Base-by-base conservation (phyloP, 2,113 vertebrate species). In the Pseudolaguvia tuberculata region DNA sequence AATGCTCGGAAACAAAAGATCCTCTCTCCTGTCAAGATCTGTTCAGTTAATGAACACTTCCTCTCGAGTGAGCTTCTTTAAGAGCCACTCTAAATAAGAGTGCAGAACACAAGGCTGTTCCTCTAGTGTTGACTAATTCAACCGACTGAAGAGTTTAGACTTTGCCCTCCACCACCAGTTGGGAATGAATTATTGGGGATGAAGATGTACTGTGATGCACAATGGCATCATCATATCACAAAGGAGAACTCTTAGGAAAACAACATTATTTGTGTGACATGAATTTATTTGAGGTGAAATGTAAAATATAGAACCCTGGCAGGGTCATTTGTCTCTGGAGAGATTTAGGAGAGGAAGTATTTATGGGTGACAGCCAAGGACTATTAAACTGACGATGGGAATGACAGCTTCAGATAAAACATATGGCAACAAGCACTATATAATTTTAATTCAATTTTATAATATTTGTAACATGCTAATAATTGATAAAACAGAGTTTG, bases 21-120 rank as follows among this genome's bases (percentile, higher is more conserved):
- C 29, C 62, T 61, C 57, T 78, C 75, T 52, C 21, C 75, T 81
- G 73, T 81, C 76, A 81, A 81, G 77, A 79, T 73, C 80, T 81
- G 75, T 81, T 67, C 71, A 76, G 80, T 78, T 78, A 81, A 81
- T 76, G 80, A 81, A 78, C 73, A 72, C 77, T 79, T 81, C 80
- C 73, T 14, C 61, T 70, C 17, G 53, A 81, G 69, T 71, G 69
- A 63, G 77, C 70, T 68, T 62, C 77, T 78, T 81, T 78, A 81
- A 81, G 69, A 79, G 76, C 69, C 73, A 78, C 80, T 81, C 77
- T 72, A 81, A 78, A 79, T 76, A 79, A 78, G 78, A 78, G 80
- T 70, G 66, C 59, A 67, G 65, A 62, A 70, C 67, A 73, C 47
- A 67, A 73, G 73, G 57, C 23, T 39, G 65, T 48, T 78, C 55